A percentile compares a stretch with the other conserved stretches of the same genome.
Evolutionary conservation across 2,888 invertebrate genomes (phyloP).

Genomic region (Sphaeridia pumilis): DNA sequence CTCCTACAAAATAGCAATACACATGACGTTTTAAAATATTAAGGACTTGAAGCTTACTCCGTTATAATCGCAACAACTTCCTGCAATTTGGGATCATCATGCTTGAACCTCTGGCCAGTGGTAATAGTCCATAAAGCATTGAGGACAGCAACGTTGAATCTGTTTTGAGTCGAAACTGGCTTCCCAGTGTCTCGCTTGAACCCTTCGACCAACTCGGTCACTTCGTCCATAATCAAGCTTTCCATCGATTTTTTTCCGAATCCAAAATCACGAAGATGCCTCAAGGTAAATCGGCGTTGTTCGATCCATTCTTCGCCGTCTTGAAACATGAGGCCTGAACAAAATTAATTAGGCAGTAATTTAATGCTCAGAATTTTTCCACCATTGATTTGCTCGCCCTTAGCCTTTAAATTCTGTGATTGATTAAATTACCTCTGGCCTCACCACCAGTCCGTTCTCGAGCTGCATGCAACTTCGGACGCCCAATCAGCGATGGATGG

Average conservation of each 20-base stretch:
- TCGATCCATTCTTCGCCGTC: constrained; percentile 17
- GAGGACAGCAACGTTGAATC: constrained; percentile 19
- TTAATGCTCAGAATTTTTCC: neutral
- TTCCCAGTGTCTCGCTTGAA: constrained; percentile 9
- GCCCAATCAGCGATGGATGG: constrained; percentile 9
- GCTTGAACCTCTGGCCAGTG: constrained; percentile 19
- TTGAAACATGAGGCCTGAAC: constrained; percentile 16
- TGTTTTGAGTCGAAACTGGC: constrained; percentile 13
- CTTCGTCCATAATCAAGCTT: constrained; percentile 17
- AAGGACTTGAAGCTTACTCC: constrained; percentile 10
- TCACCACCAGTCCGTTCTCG: constrained; percentile 13
- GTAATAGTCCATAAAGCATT: constrained; percentile 21
- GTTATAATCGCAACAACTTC: constrained; percentile 7
- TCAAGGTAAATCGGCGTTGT: constrained; percentile 15
- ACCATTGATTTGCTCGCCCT: neutral
- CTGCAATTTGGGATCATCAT: constrained; percentile 17
- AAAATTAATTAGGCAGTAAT: neutral
- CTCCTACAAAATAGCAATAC: neutral
- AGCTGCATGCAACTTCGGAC: constrained; percentile 14
- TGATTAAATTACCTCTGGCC: constrained; percentile 14
- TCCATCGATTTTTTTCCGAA: constrained; percentile 21
- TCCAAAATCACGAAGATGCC: constrained; percentile 18
- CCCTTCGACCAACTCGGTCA: constrained; percentile 8
- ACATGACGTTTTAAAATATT: neutral
- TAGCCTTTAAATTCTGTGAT: neutral